Evolutionary conservation across 2,888 invertebrate genomes (phyloP).

Genomic region (Dromius quadrimaculatus): DNA sequence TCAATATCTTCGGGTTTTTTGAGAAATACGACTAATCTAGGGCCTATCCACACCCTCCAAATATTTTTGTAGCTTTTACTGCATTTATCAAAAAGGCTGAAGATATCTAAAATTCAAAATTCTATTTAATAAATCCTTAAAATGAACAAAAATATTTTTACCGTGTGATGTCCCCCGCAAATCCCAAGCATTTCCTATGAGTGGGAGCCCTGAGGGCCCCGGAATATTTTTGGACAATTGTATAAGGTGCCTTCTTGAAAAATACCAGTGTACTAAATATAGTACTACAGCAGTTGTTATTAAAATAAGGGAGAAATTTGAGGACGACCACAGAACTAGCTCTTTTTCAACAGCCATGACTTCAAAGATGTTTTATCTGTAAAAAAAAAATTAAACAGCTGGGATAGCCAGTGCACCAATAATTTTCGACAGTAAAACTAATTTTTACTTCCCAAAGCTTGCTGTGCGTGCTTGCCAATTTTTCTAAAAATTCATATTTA

Average conservation of each 20-base stretch:
- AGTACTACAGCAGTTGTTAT: constrained; percentile 18
- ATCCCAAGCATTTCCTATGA: constrained; percentile 55
- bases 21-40: constrained; percentile 20
- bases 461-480: too few relatives aligned
- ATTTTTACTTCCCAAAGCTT: too few relatives aligned
- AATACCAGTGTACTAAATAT: constrained; percentile 17
- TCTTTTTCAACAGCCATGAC: constrained; percentile 30
- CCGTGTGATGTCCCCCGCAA: constrained; percentile 1
- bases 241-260: constrained; percentile 7
- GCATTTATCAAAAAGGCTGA: not conserved
- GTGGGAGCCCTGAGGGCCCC: constrained; percentile 55
- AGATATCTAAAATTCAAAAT: too few relatives aligned
- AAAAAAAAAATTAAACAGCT: too few relatives aligned
- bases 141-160: not conserved
- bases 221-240: constrained; percentile 57
- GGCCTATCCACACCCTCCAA: constrained; percentile 25
- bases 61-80: constrained; percentile 8
- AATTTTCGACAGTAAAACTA: too few relatives aligned
- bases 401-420: too few relatives aligned
- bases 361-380: too few relatives aligned
- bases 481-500: too few relatives aligned
- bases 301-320: constrained; percentile 10
- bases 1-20: constrained; percentile 37
- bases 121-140: not conserved
- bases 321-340: not conserved